Conservation (phyloP, 1,140 invertebrate species). For the Alviniconcha marisindica region DNA sequence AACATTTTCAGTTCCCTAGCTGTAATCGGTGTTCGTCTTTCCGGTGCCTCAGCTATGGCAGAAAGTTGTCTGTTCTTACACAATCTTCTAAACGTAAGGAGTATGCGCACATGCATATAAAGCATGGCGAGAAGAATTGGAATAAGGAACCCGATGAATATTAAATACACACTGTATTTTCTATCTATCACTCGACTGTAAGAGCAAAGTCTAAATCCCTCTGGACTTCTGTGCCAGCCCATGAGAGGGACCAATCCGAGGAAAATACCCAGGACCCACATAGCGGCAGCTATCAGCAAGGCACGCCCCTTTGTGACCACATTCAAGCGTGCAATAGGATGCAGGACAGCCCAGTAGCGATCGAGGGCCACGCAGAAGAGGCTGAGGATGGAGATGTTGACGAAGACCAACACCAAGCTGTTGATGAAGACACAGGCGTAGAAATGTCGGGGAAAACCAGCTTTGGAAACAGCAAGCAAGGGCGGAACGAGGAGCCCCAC, state of each 20-base stretch:
- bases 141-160: too few relatives aligned
- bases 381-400: conserved; percentile 73
- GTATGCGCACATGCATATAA: too few relatives aligned
- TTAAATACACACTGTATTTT: conserved; percentile 73
- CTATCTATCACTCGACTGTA: conserved; percentile 70
- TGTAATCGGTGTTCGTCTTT: too few relatives aligned
- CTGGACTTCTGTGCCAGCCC: conserved; percentile 65
- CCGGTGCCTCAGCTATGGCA: too few relatives aligned
- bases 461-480: conserved; percentile 63
- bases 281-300: conserved; percentile 53
- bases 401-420: conserved; percentile 69
- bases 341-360: conserved; percentile 68
- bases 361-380: conserved; percentile 71
- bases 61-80: too few relatives aligned
- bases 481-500: conserved; percentile 72
- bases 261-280: conserved; percentile 65
- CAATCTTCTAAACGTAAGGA: too few relatives aligned
- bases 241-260: conserved; percentile 71
- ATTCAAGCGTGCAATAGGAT: conserved; percentile 66
- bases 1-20: too few relatives aligned
- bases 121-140: too few relatives aligned
- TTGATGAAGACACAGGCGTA: conserved; percentile 71
- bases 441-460: conserved; percentile 62
- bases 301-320: conserved; percentile 58
- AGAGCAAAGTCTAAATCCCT: conserved; percentile 53